Conservation (phyloP, 1,140 invertebrate species). For the Psilanteris sp. region DNA sequence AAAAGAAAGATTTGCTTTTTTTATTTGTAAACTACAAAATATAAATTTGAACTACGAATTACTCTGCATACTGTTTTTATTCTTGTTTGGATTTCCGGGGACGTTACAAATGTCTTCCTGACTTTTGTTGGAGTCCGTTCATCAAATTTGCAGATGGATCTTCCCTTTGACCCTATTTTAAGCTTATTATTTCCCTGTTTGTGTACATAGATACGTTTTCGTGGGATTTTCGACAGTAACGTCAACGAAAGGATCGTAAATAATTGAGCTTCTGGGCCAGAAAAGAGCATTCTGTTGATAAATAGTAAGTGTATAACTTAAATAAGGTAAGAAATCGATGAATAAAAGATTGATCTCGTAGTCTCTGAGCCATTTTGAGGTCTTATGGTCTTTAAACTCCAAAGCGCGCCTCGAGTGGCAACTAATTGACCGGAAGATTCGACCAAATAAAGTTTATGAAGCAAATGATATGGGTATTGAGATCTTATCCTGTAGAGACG, state of each 20-base stretch:
- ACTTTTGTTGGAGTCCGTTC: constrained; percentile 41
- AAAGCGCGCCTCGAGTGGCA: constrained; percentile 40
- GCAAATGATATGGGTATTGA: constrained; percentile 50
- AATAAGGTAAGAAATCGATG: constrained; percentile 11
- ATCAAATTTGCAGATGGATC: constrained; percentile 45
- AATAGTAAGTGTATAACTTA: constrained; percentile 35
- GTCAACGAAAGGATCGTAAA: constrained; percentile 21
- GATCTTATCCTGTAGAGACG: constrained; percentile 22
- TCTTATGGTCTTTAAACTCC: constrained; percentile 14
- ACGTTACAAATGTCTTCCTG: constrained; percentile 47
- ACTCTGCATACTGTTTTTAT: constrained; percentile 10
- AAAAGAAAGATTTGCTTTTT: constrained; percentile 1
- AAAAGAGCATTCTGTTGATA: constrained; percentile 48
- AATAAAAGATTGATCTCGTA: constrained; percentile 42
- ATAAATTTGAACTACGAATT: constrained; percentile 26
- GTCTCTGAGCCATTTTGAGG: constrained; percentile 20
- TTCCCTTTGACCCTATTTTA: constrained; percentile 44
- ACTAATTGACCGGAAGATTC: constrained; percentile 52
- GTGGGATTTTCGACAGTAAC: constrained; percentile 13
- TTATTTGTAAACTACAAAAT: constrained; percentile 2
- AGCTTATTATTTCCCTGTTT: constrained; percentile 53
- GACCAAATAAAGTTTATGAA: constrained; percentile 40
- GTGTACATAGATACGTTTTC: constrained; percentile 35
- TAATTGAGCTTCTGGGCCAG: constrained; percentile 29
- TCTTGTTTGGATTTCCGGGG: constrained; percentile 28